Evolutionary conservation across 1,140 invertebrate genomes (phyloP).

Genomic region (Magallana gigas): DNA sequence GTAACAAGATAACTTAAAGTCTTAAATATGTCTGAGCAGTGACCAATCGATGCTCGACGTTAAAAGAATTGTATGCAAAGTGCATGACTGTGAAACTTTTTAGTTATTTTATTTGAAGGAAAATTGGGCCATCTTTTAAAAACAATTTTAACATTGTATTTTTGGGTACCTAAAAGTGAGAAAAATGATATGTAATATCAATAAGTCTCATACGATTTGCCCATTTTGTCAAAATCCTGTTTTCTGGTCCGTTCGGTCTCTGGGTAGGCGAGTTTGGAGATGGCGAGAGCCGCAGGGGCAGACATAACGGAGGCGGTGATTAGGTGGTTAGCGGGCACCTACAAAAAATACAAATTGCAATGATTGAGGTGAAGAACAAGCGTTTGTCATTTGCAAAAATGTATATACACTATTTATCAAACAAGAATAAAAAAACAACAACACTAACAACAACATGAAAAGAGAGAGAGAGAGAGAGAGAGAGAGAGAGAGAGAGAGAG

Average conservation of each 20-base stretch:
- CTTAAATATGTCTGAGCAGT: too few relatives aligned
- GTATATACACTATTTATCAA: too few relatives aligned
- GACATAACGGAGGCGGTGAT: slow-evolving; percentile 96
- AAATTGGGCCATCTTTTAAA: too few relatives aligned
- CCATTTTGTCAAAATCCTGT: slow-evolving; percentile 47
- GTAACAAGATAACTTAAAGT: background rate
- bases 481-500: background rate
- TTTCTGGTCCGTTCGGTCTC: slow-evolving; percentile 80
- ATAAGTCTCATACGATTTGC: slow-evolving; percentile 11
- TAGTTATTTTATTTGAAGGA: too few relatives aligned
- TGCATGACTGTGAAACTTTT: too few relatives aligned
- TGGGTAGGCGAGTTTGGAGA: slow-evolving; percentile 93
- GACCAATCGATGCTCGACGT: too few relatives aligned
- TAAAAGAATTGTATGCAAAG: too few relatives aligned
- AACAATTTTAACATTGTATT: too few relatives aligned
- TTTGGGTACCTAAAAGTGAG: too few relatives aligned
- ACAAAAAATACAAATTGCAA: background rate
- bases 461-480: too few relatives aligned
- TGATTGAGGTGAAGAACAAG: background rate
- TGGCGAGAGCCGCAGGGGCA: slow-evolving; percentile 92
- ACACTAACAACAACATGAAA: background rate
- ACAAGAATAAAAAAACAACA: background rate
- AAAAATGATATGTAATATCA: too few relatives aligned
- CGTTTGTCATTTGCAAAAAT: too few relatives aligned
- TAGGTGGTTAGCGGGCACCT: slow-evolving; percentile 79